Evolutionary conservation across 2,113 vertebrate genomes (phyloP).

Genomic region (Phylloscopus trochiloides): DNA sequence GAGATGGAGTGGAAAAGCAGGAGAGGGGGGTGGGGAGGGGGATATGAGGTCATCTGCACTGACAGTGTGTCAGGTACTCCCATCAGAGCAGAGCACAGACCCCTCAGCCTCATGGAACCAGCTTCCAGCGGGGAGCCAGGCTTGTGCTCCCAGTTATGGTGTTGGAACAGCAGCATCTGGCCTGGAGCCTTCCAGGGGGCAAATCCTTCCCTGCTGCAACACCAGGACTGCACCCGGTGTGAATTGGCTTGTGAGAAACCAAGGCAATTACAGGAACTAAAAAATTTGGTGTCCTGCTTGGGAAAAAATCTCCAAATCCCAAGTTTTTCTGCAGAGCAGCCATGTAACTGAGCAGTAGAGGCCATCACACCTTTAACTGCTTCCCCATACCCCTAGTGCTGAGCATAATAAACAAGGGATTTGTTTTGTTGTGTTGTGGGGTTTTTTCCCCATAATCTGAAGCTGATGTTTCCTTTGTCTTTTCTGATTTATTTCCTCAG

Average conservation of each 20-base stretch:
- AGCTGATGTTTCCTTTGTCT: not conserved
- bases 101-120: not conserved
- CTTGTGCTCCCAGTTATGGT: not conserved
- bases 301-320: not conserved
- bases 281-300: not conserved
- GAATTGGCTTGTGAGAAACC: not conserved
- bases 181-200: not conserved
- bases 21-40: not conserved
- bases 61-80: not conserved
- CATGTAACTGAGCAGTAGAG: not conserved
- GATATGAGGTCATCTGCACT: not conserved
- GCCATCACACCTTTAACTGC: not conserved
- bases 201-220: not conserved
- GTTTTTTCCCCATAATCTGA: not conserved
- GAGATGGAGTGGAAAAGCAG: not conserved
- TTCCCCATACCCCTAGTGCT: not conserved
- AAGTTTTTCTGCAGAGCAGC: not conserved
- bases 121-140: not conserved
- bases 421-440: not conserved
- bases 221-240: not conserved
- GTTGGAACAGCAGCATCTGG: not conserved
- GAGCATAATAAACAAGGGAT: not conserved
- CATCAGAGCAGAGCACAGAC: not conserved
- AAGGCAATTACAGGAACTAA: not conserved
- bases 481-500: not conserved